phyloP scores from a whole-genome alignment of 2,888 invertebrate genomes.

The Rotaria macrura region DNA sequence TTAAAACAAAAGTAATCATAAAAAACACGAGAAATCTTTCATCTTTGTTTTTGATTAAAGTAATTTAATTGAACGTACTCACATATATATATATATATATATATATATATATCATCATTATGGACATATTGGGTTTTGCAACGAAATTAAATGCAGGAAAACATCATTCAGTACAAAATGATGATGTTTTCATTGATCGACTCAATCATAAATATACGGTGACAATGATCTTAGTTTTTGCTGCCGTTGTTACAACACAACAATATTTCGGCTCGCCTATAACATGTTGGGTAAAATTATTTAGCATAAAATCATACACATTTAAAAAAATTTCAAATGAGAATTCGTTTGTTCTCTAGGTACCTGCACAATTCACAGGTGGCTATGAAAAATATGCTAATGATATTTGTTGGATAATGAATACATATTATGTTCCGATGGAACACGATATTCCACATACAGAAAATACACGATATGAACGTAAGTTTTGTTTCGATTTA shows the following conservation, averaged over 20 bases:
- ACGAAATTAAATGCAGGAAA: constrained; percentile 16
- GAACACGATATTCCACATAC: constrained; percentile 27
- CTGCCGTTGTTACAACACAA: constrained; percentile 2
- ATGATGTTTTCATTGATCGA: constrained; percentile 33
- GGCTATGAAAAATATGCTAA: constrained; percentile 31
- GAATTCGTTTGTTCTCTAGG: neutral
- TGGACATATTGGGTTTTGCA: constrained; percentile 5
- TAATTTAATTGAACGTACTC: neutral
- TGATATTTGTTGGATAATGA: constrained; percentile 32
- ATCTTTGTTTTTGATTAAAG: neutral
- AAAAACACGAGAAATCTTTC: too few relatives aligned
- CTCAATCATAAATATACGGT: constrained; percentile 34
- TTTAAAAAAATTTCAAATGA: too few relatives aligned
- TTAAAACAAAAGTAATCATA: too few relatives aligned
- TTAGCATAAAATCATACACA: neutral
- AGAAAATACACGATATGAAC: constrained; percentile 16
- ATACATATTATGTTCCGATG: constrained; percentile 30
- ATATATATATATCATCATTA: too few relatives aligned
- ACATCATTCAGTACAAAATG: constrained; percentile 23
- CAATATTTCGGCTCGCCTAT: constrained; percentile 15
- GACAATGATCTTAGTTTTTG: constrained; percentile 2
- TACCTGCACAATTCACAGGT: constrained; percentile 33
- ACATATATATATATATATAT: too few relatives aligned
- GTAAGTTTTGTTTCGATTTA: neutral
- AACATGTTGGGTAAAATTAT: neutral